Evolutionary conservation across 2,888 invertebrate species (phyloP).

Genomic region (Drosophila robusta): DNA sequence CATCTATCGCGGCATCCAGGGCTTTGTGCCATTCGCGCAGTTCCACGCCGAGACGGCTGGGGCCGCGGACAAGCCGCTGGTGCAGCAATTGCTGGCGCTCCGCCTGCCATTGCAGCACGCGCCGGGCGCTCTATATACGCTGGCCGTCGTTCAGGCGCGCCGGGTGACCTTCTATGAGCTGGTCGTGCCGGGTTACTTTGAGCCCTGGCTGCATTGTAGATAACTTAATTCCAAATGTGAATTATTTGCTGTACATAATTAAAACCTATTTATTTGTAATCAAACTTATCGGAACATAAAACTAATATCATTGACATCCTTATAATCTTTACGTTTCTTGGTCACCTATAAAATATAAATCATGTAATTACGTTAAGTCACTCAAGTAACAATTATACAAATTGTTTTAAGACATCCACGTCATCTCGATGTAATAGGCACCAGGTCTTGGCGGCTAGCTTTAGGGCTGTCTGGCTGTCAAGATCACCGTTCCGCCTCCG

Average conservation of each 20-base stretch:
- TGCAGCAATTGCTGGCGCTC: constrained; percentile 63
- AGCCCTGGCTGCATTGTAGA: constrained; percentile 59
- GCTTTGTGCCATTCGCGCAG: constrained; percentile 81
- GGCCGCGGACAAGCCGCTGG: constrained; percentile 1
- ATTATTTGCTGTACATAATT: background rate
- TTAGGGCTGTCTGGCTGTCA: background rate
- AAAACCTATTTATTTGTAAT: background rate
- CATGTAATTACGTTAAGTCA: background rate
- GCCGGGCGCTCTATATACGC: constrained; percentile 52
- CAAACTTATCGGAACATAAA: background rate
- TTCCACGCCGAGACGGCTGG: constrained; percentile 43
- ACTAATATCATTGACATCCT: background rate
- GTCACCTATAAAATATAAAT: background rate
- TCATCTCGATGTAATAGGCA: background rate
- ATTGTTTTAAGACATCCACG: background rate
- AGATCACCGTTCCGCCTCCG: background rate
- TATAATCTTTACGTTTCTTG: background rate
- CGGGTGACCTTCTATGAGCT: constrained; percentile 77
- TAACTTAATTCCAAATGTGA: background rate
- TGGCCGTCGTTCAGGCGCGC: constrained; percentile 60
- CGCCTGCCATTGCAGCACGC: constrained; percentile 39
- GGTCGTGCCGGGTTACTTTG: constrained; percentile 66
- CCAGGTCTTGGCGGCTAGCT: constrained; percentile 1
- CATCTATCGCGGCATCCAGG: constrained; percentile 83
- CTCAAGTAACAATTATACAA: too few relatives aligned